phyloP scores from a whole-genome alignment of 1,140 invertebrate species.

The Zaprionus camerounensis region DNA sequence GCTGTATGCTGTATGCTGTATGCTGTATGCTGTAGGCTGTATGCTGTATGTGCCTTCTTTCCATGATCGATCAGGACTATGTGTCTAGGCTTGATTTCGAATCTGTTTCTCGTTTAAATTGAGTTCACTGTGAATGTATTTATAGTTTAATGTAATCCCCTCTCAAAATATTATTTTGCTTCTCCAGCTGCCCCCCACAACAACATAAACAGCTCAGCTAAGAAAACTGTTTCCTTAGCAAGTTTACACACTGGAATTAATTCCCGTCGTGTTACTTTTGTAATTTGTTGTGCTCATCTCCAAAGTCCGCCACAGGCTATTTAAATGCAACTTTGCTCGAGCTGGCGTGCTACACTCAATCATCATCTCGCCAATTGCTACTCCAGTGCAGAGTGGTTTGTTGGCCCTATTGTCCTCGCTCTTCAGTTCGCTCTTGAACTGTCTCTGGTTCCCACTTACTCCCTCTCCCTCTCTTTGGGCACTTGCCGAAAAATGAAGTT shows the following conservation, averaged over 20 bases:
- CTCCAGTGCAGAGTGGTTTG: slow-evolving; percentile 20
- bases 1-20: no score
- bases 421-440: slow-evolving; percentile 1
- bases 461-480: neutral
- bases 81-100: neutral
- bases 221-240: neutral
- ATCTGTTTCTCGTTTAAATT: neutral
- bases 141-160: neutral
- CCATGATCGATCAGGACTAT: no score
- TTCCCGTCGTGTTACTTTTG: neutral
- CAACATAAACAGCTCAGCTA: neutral
- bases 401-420: slow-evolving; percentile 15
- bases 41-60: no score
- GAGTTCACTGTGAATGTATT: neutral
- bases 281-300: slow-evolving; percentile 2
- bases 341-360: slow-evolving; percentile 12
- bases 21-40: no score
- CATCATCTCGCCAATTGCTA: slow-evolving; percentile 26
- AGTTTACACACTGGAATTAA: slow-evolving; percentile 1
- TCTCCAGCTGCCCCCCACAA: neutral
- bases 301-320: slow-evolving; percentile 5
- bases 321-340: slow-evolving; percentile 22
- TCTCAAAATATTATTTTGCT: neutral
- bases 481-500: slow-evolving; percentile 62
- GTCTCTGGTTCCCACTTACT: neutral